Base-by-base conservation (phyloP, 2,113 vertebrate genomes). In the mouse (Mus musculus) region DNA sequence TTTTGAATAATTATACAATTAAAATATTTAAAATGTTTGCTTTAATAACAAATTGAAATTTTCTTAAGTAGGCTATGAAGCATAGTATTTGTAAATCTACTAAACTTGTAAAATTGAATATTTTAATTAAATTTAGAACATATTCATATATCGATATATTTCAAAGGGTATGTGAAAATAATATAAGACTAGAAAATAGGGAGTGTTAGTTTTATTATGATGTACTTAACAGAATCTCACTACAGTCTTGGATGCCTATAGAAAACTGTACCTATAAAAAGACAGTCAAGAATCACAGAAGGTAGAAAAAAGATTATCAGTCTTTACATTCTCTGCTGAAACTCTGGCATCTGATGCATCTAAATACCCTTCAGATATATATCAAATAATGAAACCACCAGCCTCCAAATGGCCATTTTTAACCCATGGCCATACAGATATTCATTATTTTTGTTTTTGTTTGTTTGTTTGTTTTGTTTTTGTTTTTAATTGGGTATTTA, bases 1-100 rank as follows among this genome's bases (percentile, higher is more conserved):
- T 61, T 33, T 82, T 36, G 75, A 65, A 82, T 16, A 61, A 92
- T 78, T 94, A 92, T 52, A 20, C 81, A 28, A 91, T 54, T 91
- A 36, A 75, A 95, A 89, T 24, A 77, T 16, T 19, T 26, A 8
- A 28, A 59, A 80, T 12, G 30, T 54, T 65, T 81, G 0, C 52
- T 46, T 86, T 24, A 96, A 92, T 0, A 87, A 59, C 52, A 92
- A 88, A 90, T 69, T 84, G 1, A 14, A 90, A 63, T 63, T 84
- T 89, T 90, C 28, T 1, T 75, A 88, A 85, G 81, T 67, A 65
- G 67, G 33, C 9, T 36, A 59, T 22, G 84, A 46, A 46, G 19
- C 5, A 46, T 56, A 33, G 59, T 94, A 46, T 71, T 4, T 80
- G 26, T 0, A 65, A 7, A 65, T 85, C 26, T 65, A 85, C 5